Evolutionary conservation across 2,113 vertebrate species (phyloP), one percentile per base, ranked within the genome.

Genomic region (Apus apus): DNA sequence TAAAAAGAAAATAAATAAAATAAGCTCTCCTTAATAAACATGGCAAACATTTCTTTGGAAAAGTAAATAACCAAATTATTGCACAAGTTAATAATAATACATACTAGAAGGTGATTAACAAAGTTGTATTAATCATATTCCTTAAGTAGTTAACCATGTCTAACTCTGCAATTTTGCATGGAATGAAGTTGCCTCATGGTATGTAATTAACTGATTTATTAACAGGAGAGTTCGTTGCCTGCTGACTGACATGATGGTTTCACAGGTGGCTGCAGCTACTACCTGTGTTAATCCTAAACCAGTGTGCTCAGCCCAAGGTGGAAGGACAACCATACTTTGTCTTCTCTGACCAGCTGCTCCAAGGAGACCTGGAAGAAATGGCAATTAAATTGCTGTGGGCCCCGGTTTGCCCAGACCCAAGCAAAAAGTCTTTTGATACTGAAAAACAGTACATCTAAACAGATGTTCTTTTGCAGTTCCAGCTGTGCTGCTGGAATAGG

Each of bases 81-180:
- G 71, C 71, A 57, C 72, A 93, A 68, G 77, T n/a, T n/a, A n/a
- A 25, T 93, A 95, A 78, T 95, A 96, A 78, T 95, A 95, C 95
- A 94, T 97, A 97, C 94, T 97, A 91, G 87, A 95, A 95, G 95
- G 83, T 72, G 97, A 81, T 97, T 97, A 96, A 90, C 38, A 91
- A 93, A 80, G 81, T 87, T 96, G 40, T 72, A 61, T 96, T 97
- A 89, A 96, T 96, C 83, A 91, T 87, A 94, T 96, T 97, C 82
- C 89, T 90, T 94, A 94, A 96, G 89, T 89, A 50, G 94, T 90
- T 97, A 84, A 88, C 86, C 88, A 90, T 91, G 80, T 87, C 66
- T 96, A 92, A 94, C 86, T 96, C 71, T 94, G 88, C 96, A 95
- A 97, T 97, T 97, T 96, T 97, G 70, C 54, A 5, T 77, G 81